A percentile compares a stretch with the other conserved stretches of the same genome.
These are phyloP conservation scores for Cyclura pinguis DNA, from an alignment of 2,797 vertebrate genomes.

Conservation along the genomic window DNA sequence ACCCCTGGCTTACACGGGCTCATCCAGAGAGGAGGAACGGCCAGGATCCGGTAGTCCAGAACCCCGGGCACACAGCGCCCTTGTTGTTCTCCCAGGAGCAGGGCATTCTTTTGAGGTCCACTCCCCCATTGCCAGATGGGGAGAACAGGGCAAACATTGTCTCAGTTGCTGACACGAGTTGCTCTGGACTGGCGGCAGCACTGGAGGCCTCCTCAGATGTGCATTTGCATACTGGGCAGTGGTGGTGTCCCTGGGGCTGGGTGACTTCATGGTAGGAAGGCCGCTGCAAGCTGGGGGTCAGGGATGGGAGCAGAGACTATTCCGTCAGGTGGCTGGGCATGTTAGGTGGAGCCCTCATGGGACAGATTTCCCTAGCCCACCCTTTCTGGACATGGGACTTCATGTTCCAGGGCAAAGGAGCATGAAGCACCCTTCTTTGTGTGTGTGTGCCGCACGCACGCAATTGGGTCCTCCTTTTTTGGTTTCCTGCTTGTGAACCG, in stretches of 20 bases:
- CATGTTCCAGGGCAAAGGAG: background rate
- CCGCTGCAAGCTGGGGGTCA: background rate
- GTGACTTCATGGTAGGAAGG: background rate
- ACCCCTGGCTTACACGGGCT: too few species aligned
- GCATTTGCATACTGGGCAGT: background rate
- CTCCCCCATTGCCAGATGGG: background rate
- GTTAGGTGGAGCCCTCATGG: too few species aligned
- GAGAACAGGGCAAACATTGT: slow-evolving; percentile 18
- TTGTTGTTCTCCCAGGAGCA: slow-evolving; percentile 42
- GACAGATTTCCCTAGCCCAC: too few species aligned
- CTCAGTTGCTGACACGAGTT: background rate
- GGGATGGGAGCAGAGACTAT: too few species aligned
- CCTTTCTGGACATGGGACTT: background rate
- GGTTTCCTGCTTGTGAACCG: background rate
- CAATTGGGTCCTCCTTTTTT: background rate
- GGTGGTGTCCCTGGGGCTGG: background rate
- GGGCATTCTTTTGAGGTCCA: slow-evolving; percentile 20
- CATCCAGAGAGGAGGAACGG: background rate
- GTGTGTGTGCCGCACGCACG: background rate
- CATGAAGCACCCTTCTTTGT: too few species aligned
- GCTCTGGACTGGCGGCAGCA: background rate
- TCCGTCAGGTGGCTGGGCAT: too few species aligned
- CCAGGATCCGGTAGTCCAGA: background rate
- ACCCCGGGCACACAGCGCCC: background rate
- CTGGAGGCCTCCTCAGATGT: background rate